Evolutionary conservation across 2,888 invertebrate genomes (phyloP), one percentile per base, ranked within the genome.

Genomic region (Cantharis nigra): DNA sequence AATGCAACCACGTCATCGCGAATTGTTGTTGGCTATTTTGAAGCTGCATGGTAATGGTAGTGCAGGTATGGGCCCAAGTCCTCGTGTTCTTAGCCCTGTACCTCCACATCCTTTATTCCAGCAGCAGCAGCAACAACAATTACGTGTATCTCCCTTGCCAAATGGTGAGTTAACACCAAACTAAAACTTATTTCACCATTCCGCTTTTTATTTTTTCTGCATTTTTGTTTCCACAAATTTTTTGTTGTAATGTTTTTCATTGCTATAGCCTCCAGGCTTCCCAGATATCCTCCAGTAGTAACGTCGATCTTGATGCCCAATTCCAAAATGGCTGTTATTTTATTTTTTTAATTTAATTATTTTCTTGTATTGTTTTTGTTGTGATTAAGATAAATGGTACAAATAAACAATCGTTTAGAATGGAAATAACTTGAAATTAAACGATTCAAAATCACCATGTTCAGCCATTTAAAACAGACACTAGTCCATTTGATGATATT

Each of bases 1-100:
- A 13, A 90, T 94, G 88, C 94, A 94, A 85, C 92, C 92, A 83
- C 92, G 94, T 13, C 94, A 95, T 84, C 91, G 94, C 63, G 95
- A 95, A 83, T 90, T 94, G 83, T 89, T 95, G 80, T 90, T 92
- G 79, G 92, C 92, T 79, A 93, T 94, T 76, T 88, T 95, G 77
- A 93, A 91, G 83, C 86, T 90, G 83, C 90, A 90, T 73, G 86
- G 86, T 70, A 71, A 69, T 70, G 77, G 80, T 65, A 81, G 87
- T 87, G 81, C 89, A 87, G 79, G 85, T 84, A 83, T 86, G 79
- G 88, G 89, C 28, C 86, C 86, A 14, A 87, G 86, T 80, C 86
- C 87, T 30, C 81, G 87, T 49, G 87, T 85, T 65, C 83, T 87
- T 13, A 90, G 87, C 84, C 90, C 83, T 81, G 86, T 86, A 83